Evolutionary conservation across 2,888 invertebrate species (phyloP), one percentile per base, ranked within the genome.

Genomic region (Adelphocoris suturalis): DNA sequence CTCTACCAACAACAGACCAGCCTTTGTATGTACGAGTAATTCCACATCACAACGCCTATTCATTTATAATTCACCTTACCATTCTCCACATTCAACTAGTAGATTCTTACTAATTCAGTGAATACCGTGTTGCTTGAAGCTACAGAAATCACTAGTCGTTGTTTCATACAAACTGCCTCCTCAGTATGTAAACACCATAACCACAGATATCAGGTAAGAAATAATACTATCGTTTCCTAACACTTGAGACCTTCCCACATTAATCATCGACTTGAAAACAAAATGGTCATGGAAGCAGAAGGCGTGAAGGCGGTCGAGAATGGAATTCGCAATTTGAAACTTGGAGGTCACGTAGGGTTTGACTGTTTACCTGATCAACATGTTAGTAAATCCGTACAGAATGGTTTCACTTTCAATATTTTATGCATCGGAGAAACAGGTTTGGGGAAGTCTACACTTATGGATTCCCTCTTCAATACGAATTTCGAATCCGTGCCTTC

Each of bases 371-470:
- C 99, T 0, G 99, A 99, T 94, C 99, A 99, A 94, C 95, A 99
- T 93, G 99, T 99, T 90, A 98, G 98, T 93, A 99, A 99, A 94
- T 98, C 98, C 92, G 98, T 99, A 1, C 97, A 97, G 93, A 98
- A 98, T 95, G 99, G 99, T 92, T 99, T 99, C 94, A 97, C 98
- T 89, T 99, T 99, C 94, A 99, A 99, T 94, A 98, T 99, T 91
- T 96, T 99, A 93, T 99, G 99, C 94, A 98, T 99, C 93, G 99
- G 99, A 93, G 99, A 99, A 94, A 99, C 99, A 52, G 99, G 99
- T 13, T 95, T 99, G 93, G 99, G 99, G 23, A 99, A 99, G 94
- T 99, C 99, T 0, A 99, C 99, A 0, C 94, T 99, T 91, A 99
- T 99, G 98, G 99, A 99, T 94, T 99, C 99, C 0, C 94, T 99